phyloP scores from a whole-genome alignment of 2,797 vertebrate species.

The Siniperca obscura region DNA sequence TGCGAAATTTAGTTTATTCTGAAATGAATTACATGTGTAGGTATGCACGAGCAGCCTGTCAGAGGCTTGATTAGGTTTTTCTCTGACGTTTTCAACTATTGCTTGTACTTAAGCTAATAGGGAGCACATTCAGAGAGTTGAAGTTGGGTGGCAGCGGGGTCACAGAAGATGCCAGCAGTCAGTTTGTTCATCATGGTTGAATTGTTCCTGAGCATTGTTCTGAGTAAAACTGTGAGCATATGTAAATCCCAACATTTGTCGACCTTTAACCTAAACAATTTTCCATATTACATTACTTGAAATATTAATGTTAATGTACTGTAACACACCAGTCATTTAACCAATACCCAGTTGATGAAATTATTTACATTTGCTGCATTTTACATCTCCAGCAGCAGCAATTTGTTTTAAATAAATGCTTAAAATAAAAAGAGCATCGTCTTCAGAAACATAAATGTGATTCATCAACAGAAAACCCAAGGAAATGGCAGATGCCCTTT shows the following conservation, averaged over 20 bases:
- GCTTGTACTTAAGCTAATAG: constrained; percentile 13
- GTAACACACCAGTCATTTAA: too few species aligned
- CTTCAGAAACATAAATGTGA: not conserved
- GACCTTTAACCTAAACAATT: too few species aligned
- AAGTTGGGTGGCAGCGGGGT: constrained; percentile 5
- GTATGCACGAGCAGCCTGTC: constrained; percentile 6
- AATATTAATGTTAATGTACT: too few species aligned
- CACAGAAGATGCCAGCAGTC: constrained; percentile 1
- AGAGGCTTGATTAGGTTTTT: constrained; percentile 22
- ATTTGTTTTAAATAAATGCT: not conserved
- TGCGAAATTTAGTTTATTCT: constrained; percentile 10
- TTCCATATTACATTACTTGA: too few species aligned
- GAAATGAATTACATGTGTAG: constrained; percentile 37
- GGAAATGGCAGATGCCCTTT: not conserved
- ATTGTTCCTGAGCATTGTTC: not conserved
- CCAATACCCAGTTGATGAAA: not conserved
- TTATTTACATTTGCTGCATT: not conserved
- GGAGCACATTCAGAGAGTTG: constrained; percentile 30
- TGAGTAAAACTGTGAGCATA: not conserved
- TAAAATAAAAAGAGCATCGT: not conserved
- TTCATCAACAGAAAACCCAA: not conserved
- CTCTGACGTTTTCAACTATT: constrained; percentile 7
- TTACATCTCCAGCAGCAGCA: too few species aligned
- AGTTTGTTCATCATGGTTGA: not conserved
- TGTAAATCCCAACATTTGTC: not conserved